These are phyloP conservation scores for Ladona fulva DNA, from an alignment of 1,140 invertebrate species.

Conservation along the genomic window DNA sequence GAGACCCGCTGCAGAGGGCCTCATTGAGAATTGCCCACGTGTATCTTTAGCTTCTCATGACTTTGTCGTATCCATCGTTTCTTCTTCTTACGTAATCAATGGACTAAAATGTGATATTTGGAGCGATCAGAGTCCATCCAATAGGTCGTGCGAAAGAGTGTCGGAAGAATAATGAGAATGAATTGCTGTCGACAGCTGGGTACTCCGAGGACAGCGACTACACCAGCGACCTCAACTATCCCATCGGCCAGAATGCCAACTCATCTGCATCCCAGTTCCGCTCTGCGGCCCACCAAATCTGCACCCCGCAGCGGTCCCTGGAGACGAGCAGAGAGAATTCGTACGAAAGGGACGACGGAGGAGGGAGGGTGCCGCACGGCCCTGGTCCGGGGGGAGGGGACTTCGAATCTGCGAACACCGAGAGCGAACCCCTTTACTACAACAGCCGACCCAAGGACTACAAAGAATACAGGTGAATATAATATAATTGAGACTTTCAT, in stretches of 20 bases:
- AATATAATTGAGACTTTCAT: no score
- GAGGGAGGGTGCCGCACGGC: constrained; percentile 39
- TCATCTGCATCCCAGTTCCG: constrained; percentile 78
- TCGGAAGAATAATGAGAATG: no score
- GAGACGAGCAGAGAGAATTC: constrained; percentile 75
- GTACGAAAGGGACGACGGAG: constrained; percentile 65
- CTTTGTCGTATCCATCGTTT: no score
- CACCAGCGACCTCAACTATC: constrained; percentile 92
- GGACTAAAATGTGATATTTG: no score
- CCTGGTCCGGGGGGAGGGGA: constrained; percentile 42
- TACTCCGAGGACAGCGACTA: constrained; percentile 96
- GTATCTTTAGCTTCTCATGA: no score
- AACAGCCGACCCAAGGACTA: constrained; percentile 71
- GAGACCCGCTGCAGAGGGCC: no score
- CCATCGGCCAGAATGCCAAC: constrained; percentile 76
- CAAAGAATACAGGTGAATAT: constrained; percentile 41
- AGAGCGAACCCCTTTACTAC: constrained; percentile 78
- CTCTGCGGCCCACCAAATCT: constrained; percentile 61
- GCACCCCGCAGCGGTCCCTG: constrained; percentile 67
- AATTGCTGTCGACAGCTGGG: constrained; percentile 53
- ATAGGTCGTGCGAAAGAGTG: no score
- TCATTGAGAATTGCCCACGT: no score
- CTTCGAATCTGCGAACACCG: constrained; percentile 39
- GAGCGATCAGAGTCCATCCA: no score
- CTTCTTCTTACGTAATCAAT: no score